Evolutionary conservation across 2,888 invertebrate species (phyloP), one percentile per base, ranked within the genome.

Genomic region (Morpho achilles): DNA sequence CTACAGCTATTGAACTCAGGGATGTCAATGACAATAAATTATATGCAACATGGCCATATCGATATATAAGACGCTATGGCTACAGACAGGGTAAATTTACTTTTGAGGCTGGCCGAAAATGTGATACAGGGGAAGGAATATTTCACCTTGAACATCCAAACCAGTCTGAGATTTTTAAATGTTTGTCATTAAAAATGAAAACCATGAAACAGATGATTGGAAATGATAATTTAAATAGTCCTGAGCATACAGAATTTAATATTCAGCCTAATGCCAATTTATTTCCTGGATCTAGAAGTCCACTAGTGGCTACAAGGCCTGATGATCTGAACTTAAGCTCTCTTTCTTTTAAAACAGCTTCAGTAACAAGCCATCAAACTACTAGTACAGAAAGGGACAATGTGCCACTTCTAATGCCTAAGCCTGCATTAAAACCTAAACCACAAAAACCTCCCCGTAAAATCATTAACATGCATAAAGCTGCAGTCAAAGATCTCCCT

Each of bases 71-170:
- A 62, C 92, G 95, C 62, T 96, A 97, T 80, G 96, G 96, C n/a
- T 96, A 96, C 72, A 93, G 95, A 68, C 94, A 95, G 77, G 96
- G 96, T 47, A 96, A 95, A 80, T 96, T 97, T 75, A 96, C 96
- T 43, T 96, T 97, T 80, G 96, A 97, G 90, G 96, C 96, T 22
- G 96, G 96, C 0, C 91, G 96, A 60, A 96, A 96, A 81, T 96
- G 96, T 83, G 94, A 95, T 67, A 96, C 96, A 1, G 96, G 96
- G 0, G 96, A 96, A 84, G 96, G 96, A 1, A 93, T 94, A 5
- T 96, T 96, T 71, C 95, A 94, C 59, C 82, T 96, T 61, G 96
- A 96, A 74, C 95, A 96, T 76, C 93, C 94, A 47, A 96, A 96
- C 77, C 95, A 96, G 64, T 95, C 95, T 67, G 96, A 96, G 78